These are phyloP conservation scores for Hipposideros armiger DNA, from an alignment of 2,113 vertebrate genomes.

Conservation along the genomic window DNA sequence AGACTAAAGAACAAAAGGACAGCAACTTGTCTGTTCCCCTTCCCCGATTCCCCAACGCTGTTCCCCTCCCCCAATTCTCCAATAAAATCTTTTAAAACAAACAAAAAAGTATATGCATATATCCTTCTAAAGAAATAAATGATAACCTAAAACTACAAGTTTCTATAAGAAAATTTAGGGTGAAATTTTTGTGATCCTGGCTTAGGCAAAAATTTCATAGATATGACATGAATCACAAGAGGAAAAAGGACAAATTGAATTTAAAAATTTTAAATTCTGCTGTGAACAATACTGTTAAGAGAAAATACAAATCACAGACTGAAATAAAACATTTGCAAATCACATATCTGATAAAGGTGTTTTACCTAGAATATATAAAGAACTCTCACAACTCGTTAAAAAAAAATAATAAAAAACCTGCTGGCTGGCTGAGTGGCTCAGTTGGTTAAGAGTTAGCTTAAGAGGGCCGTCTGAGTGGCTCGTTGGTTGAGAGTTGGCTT, in stretches of 20 bases:
- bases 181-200: neutral
- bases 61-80: too few species aligned
- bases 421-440: too few species aligned
- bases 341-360: neutral
- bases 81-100: too few species aligned
- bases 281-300: neutral
- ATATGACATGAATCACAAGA: constrained; percentile 9
- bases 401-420: neutral
- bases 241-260: neutral
- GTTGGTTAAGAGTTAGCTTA: too few species aligned
- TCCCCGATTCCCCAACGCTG: too few species aligned
- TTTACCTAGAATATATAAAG: neutral
- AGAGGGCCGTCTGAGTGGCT: too few species aligned
- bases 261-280: neutral
- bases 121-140: neutral
- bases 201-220: neutral
- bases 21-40: too few species aligned
- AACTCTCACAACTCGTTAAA: neutral
- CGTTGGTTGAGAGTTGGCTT: too few species aligned
- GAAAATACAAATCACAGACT: neutral
- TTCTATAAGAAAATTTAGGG: neutral
- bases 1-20: too few species aligned
- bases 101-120: neutral
- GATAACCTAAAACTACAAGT: neutral
- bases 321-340: neutral